Conservation (phyloP, 2,888 invertebrate species). For the Zhengitettix transpicula region DNA sequence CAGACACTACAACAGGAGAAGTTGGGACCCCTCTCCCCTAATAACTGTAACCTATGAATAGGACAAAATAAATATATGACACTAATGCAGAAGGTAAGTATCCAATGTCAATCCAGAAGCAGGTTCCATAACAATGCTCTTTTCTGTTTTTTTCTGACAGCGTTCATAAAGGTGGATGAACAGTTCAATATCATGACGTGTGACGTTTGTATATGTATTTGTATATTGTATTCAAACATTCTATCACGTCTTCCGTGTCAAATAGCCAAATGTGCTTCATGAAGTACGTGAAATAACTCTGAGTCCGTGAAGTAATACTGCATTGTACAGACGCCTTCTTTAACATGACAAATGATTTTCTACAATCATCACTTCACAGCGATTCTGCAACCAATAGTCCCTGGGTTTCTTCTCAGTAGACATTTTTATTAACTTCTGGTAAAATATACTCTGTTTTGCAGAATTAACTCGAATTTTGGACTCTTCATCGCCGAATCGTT, state of each 20-base stretch:
- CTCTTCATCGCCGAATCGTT: neutral
- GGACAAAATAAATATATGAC: no score
- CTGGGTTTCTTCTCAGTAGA: no score
- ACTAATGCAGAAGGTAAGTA: no score
- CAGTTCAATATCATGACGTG: no score
- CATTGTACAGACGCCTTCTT: no score
- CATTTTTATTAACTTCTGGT: slow-evolving; percentile 1
- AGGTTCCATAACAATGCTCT: no score
- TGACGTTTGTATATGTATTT: slow-evolving; percentile 17
- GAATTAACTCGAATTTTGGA: neutral
- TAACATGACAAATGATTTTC: slow-evolving; percentile 1
- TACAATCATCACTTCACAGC: neutral
- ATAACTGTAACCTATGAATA: no score
- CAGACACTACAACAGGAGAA: no score
- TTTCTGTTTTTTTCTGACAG: no score
- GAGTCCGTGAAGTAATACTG: slow-evolving; percentile 8
- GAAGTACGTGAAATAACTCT: slow-evolving; percentile 16
- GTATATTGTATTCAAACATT: slow-evolving; percentile 14
- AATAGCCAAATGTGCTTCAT: slow-evolving; percentile 16
- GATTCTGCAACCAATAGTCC: no score
- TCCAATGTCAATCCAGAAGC: no score
- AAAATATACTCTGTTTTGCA: neutral
- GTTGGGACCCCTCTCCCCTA: no score
- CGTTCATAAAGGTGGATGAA: neutral
- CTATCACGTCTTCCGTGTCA: slow-evolving; percentile 19